Conservation (phyloP, 2,888 invertebrate genomes). For the Ophion slaviceki region DNA sequence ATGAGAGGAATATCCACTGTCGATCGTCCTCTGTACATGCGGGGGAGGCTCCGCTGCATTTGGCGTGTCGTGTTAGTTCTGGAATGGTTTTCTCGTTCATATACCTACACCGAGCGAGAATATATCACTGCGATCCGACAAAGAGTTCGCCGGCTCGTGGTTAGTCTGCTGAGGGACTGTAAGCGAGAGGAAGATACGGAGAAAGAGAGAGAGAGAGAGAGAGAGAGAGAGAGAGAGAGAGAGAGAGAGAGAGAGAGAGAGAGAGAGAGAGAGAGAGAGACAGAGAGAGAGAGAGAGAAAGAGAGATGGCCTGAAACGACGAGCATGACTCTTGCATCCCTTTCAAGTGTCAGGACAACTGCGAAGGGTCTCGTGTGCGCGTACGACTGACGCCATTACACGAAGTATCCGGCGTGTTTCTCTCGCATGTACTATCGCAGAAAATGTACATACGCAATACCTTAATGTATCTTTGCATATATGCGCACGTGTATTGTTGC, state of each 20-base stretch:
- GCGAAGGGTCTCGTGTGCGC: conserved; percentile 57
- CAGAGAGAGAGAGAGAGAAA: conserved; percentile 66
- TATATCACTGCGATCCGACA: conserved; percentile 60
- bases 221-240: conserved; percentile 74
- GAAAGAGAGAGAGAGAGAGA: conserved; percentile 76
- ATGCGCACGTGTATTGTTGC: conserved; percentile 35
- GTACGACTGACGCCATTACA: conserved; percentile 68
- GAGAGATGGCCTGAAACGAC: conserved; percentile 68
- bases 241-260: conserved; percentile 76
- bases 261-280: conserved; percentile 76
- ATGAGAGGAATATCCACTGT: conserved; percentile 50
- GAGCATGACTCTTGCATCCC: conserved; percentile 74
- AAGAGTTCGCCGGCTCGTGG: conserved; percentile 59
- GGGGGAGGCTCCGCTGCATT: conserved; percentile 37
- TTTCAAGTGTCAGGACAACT: conserved; percentile 73
- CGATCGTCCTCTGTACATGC: conserved; percentile 26
- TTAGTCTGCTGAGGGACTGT: conserved; percentile 5
- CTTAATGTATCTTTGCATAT: conserved; percentile 8
- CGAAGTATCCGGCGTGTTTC: conserved; percentile 59
- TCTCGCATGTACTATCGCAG: conserved; percentile 40
- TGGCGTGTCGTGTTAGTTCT: conserved; percentile 59
- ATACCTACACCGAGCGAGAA: conserved; percentile 42
- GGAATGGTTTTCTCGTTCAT: conserved; percentile 57
- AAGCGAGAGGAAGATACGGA: conserved; percentile 60
- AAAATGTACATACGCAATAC: conserved; percentile 30